Conservation (phyloP, 1,140 invertebrate species). For the Calosoma granatense region DNA sequence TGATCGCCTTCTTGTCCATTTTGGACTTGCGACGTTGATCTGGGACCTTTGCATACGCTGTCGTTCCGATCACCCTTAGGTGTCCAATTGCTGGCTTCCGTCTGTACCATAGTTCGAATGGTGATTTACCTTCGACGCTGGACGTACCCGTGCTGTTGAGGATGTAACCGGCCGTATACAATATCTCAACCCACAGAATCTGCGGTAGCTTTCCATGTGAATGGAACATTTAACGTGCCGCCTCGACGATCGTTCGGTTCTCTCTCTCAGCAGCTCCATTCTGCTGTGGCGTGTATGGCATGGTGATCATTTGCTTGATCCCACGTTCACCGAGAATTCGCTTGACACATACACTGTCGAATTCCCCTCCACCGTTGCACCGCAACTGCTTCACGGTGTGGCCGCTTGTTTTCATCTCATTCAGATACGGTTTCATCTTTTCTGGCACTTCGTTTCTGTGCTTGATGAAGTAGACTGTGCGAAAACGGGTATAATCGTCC, state of each 20-base stretch:
- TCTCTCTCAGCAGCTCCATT: slow-evolving; percentile 36
- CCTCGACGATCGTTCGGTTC: slow-evolving; percentile 27
- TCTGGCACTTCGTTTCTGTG: neutral
- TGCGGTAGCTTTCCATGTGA: neutral
- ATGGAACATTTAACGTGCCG: slow-evolving; percentile 4
- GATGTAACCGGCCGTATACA: slow-evolving; percentile 4
- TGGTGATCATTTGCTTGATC: neutral
- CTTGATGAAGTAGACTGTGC: slow-evolving; percentile 11
- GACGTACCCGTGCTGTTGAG: slow-evolving; percentile 23
- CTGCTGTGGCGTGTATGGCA: slow-evolving; percentile 29
- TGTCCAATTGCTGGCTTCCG: slow-evolving; percentile 11
- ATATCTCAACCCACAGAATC: neutral
- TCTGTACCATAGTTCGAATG: slow-evolving; percentile 24
- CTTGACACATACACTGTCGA: neutral
- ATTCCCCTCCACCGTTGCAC: neutral
- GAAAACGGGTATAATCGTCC: neutral
- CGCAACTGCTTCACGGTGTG: neutral
- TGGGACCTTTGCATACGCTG: slow-evolving; percentile 23
- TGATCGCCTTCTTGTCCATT: slow-evolving; percentile 22
- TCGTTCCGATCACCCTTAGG: slow-evolving; percentile 16
- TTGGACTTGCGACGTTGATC: slow-evolving; percentile 21
- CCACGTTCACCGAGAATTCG: neutral
- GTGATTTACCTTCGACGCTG: slow-evolving; percentile 17
- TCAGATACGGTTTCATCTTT: neutral
- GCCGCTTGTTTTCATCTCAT: neutral